phyloP scores from a whole-genome alignment of 2,113 vertebrate genomes.

The Corvus moneduloides region DNA sequence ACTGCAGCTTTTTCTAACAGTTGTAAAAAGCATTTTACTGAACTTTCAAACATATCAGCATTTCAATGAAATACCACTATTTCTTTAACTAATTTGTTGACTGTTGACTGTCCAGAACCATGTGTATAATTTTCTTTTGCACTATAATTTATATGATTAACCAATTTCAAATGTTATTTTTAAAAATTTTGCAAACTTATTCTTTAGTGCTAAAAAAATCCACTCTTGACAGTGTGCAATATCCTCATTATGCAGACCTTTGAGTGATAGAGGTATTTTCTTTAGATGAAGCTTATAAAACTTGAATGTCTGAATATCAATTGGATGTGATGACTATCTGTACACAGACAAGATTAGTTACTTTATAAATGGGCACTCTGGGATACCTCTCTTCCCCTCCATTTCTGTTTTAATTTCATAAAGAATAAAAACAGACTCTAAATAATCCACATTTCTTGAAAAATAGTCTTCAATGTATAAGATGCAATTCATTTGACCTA shows the following conservation, averaged over 20 bases:
- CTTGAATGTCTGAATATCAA: conserved; percentile 5
- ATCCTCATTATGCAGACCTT: not conserved
- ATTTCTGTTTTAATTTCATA: not conserved
- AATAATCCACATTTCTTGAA: not conserved
- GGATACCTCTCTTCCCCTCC: not conserved
- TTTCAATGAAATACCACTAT: not conserved
- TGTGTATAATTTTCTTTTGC: not conserved
- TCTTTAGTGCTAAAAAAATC: not conserved
- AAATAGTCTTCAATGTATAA: not conserved
- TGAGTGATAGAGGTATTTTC: conserved; percentile 1
- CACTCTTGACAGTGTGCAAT: not conserved
- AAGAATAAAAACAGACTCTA: not conserved
- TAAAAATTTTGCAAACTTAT: not conserved
- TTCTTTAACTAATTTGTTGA: not conserved
- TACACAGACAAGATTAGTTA: not conserved
- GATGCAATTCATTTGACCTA: not conserved
- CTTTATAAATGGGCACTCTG: not conserved
- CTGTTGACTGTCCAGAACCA: not conserved
- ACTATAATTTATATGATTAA: not conserved
- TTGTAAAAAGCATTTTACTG: not conserved
- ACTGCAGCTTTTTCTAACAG: not conserved
- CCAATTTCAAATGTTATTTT: not conserved
- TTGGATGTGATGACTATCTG: not conserved
- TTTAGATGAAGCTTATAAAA: conserved; percentile 33
- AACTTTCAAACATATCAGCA: not conserved